These are phyloP conservation scores for Calidris pygmaea DNA, from an alignment of 2,113 vertebrate species.

Conservation along the genomic window DNA sequence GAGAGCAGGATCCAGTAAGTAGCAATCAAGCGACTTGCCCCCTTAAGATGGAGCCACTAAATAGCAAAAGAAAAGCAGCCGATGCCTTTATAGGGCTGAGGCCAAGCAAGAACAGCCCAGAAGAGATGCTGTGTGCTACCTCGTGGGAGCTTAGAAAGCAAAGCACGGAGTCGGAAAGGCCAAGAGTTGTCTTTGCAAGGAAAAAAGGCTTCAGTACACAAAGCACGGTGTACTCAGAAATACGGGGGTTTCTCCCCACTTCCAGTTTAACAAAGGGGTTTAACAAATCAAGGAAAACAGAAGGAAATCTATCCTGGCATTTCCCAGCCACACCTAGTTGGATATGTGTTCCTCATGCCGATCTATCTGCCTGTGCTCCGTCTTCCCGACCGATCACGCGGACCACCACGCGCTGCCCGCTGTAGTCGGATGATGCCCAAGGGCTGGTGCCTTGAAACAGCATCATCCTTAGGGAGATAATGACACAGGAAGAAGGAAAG, in stretches of 20 bases:
- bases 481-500: not conserved
- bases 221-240: not conserved
- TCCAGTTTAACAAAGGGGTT: not conserved
- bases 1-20: not conserved
- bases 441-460: not conserved
- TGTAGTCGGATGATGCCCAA: not conserved
- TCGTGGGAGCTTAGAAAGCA: not conserved
- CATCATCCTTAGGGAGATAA: not conserved
- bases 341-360: not conserved
- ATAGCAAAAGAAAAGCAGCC: rapidly evolving
- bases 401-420: not conserved
- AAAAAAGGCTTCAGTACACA: not conserved
- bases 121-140: not conserved
- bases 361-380: not conserved
- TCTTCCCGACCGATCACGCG: rapidly evolving
- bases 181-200: not conserved
- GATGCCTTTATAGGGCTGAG: not conserved
- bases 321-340: not conserved
- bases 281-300: not conserved
- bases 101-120: not conserved
- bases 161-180: not conserved
- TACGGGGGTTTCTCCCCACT: not conserved
- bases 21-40: not conserved
- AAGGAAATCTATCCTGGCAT: not conserved
- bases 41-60: not conserved